phyloP scores from a whole-genome alignment of 2,888 invertebrate species.

The Tethea ocularis region DNA sequence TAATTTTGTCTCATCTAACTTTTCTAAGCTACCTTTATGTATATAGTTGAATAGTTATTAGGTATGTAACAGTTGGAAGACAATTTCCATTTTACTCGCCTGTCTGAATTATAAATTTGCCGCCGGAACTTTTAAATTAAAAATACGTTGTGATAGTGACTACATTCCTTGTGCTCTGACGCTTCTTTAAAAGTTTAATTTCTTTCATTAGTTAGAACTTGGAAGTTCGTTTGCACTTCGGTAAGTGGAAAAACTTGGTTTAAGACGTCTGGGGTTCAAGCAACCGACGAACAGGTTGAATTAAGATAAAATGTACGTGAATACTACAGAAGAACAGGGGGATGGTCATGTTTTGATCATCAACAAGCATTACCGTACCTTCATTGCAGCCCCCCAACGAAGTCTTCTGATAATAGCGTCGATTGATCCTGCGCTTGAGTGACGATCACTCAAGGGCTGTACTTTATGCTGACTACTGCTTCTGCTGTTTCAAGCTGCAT shows the following conservation, averaged over 20 bases:
- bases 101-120: conserved; percentile 13
- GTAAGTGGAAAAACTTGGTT: conserved; percentile 2
- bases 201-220: not conserved
- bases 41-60: too few relatives aligned
- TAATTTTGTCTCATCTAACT: too few relatives aligned
- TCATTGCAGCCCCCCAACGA: too few relatives aligned
- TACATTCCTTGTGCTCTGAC: not conserved
- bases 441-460: too few relatives aligned
- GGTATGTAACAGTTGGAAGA: conserved; percentile 20
- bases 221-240: not conserved
- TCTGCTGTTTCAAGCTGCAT: too few relatives aligned
- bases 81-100: conserved; percentile 23
- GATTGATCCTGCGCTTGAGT: too few relatives aligned
- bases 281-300: not conserved
- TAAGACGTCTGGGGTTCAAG: not conserved
- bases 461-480: too few relatives aligned
- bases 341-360: too few relatives aligned
- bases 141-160: not conserved
- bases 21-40: conserved; percentile 14
- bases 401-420: too few relatives aligned
- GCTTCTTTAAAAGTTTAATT: not conserved
- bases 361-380: too few relatives aligned
- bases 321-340: too few relatives aligned
- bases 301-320: too few relatives aligned
- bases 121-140: conserved; percentile 8